Evolutionary conservation across 2,113 vertebrate genomes (phyloP).

Genomic region (Parus major): DNA sequence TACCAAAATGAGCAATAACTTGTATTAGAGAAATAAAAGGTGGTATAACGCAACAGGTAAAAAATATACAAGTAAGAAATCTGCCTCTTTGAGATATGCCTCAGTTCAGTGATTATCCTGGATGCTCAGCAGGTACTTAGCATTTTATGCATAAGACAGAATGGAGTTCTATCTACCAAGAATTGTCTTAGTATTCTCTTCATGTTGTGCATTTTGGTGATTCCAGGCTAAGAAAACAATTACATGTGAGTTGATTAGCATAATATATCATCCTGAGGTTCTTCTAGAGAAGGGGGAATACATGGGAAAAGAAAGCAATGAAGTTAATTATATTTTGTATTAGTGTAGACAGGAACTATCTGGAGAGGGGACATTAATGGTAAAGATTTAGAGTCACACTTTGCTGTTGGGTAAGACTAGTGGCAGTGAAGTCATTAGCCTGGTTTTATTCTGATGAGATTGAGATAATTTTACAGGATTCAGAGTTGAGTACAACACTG

Average conservation of each 20-base stretch:
- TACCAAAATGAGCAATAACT: neutral
- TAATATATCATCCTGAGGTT: neutral
- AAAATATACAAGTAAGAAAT: neutral
- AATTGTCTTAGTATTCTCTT: neutral
- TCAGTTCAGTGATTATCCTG: neutral
- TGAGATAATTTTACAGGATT: neutral
- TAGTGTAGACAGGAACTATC: neutral
- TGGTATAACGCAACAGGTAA: neutral
- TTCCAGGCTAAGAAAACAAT: neutral
- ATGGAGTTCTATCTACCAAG: neutral
- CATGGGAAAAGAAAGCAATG: neutral
- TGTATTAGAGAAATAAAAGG: neutral
- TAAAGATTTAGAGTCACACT: neutral
- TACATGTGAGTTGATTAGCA: neutral
- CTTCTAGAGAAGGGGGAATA: neutral
- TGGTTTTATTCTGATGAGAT: neutral
- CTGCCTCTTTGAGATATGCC: neutral
- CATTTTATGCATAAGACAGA: neutral
- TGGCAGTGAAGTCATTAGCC: neutral
- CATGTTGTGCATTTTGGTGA: neutral
- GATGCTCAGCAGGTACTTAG: neutral
- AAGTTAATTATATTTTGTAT: neutral
- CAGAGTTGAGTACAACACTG: neutral
- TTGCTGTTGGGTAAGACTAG: neutral
- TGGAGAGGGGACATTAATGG: neutral